Conservation (phyloP, 2,113 vertebrate genomes). For the Dipodomys merriami region DNA sequence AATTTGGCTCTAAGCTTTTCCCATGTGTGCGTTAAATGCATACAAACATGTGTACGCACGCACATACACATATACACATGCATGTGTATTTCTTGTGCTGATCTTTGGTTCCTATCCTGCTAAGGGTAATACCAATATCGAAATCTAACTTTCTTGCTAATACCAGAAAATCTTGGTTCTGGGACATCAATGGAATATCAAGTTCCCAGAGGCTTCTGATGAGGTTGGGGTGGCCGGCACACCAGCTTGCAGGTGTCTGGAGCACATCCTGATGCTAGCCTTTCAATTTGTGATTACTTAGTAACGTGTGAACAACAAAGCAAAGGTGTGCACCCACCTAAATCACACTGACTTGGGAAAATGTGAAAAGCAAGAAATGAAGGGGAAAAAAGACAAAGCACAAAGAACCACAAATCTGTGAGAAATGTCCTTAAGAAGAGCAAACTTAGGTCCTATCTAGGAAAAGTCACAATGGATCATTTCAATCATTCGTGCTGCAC, state of each 20-base stretch:
- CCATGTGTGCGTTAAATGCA: neutral
- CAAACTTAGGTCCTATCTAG: neutral
- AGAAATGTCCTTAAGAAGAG: neutral
- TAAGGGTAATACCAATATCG: neutral
- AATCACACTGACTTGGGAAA: neutral
- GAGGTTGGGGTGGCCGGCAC: neutral
- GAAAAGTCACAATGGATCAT: neutral
- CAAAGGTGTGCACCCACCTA: neutral
- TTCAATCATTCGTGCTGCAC: neutral
- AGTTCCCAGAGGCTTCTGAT: neutral
- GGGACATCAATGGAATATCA: neutral
- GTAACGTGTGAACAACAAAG: neutral
- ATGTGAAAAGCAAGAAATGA: neutral
- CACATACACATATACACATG: no score
- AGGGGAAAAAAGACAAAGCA: neutral
- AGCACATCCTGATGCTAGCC: neutral
- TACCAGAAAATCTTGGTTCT: neutral
- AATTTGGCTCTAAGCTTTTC: conserved; percentile 25
- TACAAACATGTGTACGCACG: accelerated
- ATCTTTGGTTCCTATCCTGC: neutral
- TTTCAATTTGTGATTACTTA: neutral
- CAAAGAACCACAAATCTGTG: neutral
- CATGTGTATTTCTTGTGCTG: neutral
- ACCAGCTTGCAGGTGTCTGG: neutral
- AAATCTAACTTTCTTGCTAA: neutral